A percentile compares a stretch with the other conserved stretches of the same genome.
phyloP scores from a whole-genome alignment of 2,888 invertebrate genomes.

The Sinohyriopsis cumingii region DNA sequence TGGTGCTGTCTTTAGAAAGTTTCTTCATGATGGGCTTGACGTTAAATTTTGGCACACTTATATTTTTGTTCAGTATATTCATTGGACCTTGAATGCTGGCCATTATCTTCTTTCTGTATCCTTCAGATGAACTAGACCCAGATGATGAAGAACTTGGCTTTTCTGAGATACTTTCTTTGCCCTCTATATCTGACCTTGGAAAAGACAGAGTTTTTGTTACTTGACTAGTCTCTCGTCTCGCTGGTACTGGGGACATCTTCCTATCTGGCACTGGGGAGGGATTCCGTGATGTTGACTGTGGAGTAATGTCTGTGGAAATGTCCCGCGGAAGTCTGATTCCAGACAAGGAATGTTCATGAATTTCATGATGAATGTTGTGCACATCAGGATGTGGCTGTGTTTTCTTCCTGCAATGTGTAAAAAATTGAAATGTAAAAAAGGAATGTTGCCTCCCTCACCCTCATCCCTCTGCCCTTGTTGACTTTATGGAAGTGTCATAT shows the following conservation, averaged over 20 bases:
- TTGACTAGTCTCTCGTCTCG: too few relatives aligned
- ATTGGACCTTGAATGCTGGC: constrained; percentile 2
- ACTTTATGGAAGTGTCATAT: too few relatives aligned
- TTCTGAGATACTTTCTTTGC: too few relatives aligned
- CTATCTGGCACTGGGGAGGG: constrained; percentile 31
- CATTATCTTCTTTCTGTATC: too few relatives aligned
- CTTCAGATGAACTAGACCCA: too few relatives aligned
- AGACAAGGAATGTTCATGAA: constrained; percentile 60
- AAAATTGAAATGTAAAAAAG: neutral
- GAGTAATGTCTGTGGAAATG: constrained; percentile 52
- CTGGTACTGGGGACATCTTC: constrained; percentile 13
- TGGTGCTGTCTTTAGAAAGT: too few relatives aligned
- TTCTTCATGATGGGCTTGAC: constrained; percentile 8
- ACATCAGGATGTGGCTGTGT: constrained; percentile 58
- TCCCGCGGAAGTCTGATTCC: constrained; percentile 61
- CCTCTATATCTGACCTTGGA: too few relatives aligned
- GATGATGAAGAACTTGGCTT: constrained; percentile 10
- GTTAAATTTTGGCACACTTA: constrained; percentile 27
- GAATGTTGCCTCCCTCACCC: neutral
- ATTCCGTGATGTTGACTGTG: constrained; percentile 19
- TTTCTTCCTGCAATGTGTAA: constrained; percentile 54
- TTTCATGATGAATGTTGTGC: constrained; percentile 63
- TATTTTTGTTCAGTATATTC: constrained; percentile 22
- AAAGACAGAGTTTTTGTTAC: too few relatives aligned
- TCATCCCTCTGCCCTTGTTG: too few relatives aligned